A percentile compares a stretch with the other conserved stretches of the same genome.
Evolutionary conservation across 2,113 vertebrate genomes (phyloP).

Genomic region (Procavia capensis): DNA sequence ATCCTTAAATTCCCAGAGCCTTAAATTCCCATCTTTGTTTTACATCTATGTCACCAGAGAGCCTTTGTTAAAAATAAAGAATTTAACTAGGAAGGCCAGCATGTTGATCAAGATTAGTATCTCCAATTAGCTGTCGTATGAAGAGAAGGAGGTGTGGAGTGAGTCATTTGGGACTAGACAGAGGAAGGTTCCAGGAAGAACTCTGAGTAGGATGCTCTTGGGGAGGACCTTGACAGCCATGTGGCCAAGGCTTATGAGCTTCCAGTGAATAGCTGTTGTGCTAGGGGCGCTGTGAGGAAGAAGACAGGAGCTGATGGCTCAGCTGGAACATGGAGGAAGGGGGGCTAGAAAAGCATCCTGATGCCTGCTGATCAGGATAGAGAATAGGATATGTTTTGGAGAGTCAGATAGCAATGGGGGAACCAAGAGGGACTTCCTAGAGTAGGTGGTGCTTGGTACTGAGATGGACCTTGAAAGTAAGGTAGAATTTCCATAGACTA

Average conservation of each 20-base stretch:
- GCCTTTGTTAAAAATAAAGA: slow-evolving; percentile 5
- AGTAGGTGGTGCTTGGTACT: neutral
- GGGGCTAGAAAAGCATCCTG: neutral
- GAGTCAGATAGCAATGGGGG: neutral
- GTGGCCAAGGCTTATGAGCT: neutral
- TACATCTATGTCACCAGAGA: slow-evolving; percentile 18
- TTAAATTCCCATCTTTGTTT: slow-evolving; percentile 31
- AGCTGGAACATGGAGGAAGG: neutral
- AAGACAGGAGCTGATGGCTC: neutral
- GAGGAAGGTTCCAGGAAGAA: neutral
- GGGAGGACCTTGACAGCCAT: neutral
- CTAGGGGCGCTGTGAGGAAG: neutral
- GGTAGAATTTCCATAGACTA: neutral
- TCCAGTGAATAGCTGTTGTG: neutral
- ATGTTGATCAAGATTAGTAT: neutral
- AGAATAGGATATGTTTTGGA: neutral
- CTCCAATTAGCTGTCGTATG: neutral
- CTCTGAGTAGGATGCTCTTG: neutral
- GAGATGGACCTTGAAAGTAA: neutral
- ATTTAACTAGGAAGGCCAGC: neutral
- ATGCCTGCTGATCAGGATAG: neutral
- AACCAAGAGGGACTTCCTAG: neutral
- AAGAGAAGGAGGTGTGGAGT: neutral
- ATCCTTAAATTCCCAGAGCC: neutral
- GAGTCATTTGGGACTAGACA: slow-evolving; percentile 29